Percentiles rank a stretch among this genome's conserved stretches.
Conservation (phyloP, 2,888 invertebrate genomes). For the Diloba caeruleocephala region DNA sequence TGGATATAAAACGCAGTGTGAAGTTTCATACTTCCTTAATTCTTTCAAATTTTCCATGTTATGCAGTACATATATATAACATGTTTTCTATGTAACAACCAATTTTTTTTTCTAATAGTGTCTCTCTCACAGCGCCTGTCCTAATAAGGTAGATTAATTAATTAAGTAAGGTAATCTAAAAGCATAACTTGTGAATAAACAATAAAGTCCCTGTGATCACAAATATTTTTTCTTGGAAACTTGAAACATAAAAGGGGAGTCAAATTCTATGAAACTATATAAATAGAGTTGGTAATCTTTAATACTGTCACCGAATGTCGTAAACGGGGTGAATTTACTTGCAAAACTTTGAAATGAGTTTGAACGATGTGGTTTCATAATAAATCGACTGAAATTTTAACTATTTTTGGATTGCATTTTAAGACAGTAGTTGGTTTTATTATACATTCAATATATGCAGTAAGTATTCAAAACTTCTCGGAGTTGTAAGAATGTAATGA, state of each 20-base stretch:
- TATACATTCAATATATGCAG: too few relatives aligned
- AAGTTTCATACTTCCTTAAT: too few relatives aligned
- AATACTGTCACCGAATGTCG: conserved; percentile 32
- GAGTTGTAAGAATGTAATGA: background rate
- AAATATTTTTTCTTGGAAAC: conserved; percentile 21
- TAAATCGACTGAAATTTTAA: conserved; percentile 23
- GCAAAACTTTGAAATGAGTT: conserved; percentile 43
- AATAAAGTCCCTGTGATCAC: conserved; percentile 12
- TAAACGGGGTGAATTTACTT: conserved; percentile 45
- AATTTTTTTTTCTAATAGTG: background rate
- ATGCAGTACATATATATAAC: too few relatives aligned
- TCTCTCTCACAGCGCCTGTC: background rate
- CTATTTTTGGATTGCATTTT: conserved; percentile 3
- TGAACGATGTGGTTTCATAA: conserved; percentile 35
- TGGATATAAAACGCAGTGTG: too few relatives aligned
- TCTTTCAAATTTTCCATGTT: too few relatives aligned
- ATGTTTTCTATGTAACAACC: too few relatives aligned
- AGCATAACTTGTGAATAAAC: background rate
- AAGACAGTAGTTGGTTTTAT: too few relatives aligned
- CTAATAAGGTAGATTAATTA: too few relatives aligned
- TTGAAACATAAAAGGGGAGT: conserved; percentile 15
- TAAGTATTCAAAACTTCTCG: too few relatives aligned
- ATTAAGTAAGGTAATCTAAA: conserved; percentile 1
- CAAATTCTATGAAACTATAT: conserved; percentile 30
- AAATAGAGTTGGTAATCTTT: conserved; percentile 43